Evolutionary conservation across 2,113 vertebrate species (phyloP), one percentile per base, ranked within the genome.

Genomic region (Rhinolophus sinicus): DNA sequence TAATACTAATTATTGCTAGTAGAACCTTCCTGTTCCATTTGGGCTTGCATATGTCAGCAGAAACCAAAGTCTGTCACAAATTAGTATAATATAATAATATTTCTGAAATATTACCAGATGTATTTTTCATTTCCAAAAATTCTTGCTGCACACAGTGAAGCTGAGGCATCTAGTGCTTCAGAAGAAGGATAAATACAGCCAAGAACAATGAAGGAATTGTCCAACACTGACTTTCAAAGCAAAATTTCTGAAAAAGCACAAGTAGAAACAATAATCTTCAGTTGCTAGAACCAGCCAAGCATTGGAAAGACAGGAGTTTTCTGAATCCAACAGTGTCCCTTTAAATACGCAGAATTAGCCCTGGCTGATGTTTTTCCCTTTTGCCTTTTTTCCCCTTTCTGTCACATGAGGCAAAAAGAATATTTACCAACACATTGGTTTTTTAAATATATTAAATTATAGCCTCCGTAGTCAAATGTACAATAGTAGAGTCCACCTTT

Each of bases 31-130:
- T 69, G 15, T 47, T 94, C 70, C 64, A 83, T 69, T 78, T 94
- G 80, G 54, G 44, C 40, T 69, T 77, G 21, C 30, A 90, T 62
- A 94, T 87, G 50, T 83, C 75, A 94, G 56, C 62, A 94, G 60
- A 93, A 85, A 93, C 22, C 30, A 24, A 83, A 93, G 40, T 90
- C 88, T 95, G 91, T 69, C 62, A 89, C 40, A 89, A 89, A 73
- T 64, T 19, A 72, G 6, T 30, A 9, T 67, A 72, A 85, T 65
- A 72, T 50, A 24, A 83, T 89, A 83, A 60, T 80, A 77, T 92
- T 95, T 96, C 67, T 73, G 40, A 96, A 97, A 96, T 67, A 94
- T 67, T 89, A 92, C 50, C 80, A 67, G n/a, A 90, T 72, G 84
- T 69, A 75, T 72, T 90, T 97, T 90, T 90, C 21, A 84, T 65